A percentile compares a stretch with the other conserved stretches of the same genome.
phyloP scores from a whole-genome alignment of 2,797 vertebrate species.

The Cyclura pinguis region DNA sequence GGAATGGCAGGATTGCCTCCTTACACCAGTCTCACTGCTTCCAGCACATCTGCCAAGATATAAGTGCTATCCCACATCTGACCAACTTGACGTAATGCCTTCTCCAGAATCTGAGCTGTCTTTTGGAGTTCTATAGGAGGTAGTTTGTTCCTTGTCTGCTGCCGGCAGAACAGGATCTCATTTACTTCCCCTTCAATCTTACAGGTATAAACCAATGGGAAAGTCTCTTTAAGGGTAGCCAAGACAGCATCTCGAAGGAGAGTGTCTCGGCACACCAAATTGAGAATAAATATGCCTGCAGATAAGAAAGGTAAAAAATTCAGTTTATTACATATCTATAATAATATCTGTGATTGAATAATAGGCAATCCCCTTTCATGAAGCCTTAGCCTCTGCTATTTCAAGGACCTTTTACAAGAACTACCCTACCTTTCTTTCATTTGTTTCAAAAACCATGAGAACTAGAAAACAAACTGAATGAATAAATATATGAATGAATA shows the following conservation, averaged over 20 bases:
- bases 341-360: not conserved
- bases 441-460: not conserved
- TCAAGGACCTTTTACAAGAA: not conserved
- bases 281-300: conserved; percentile 91
- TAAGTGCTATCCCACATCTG: conserved; percentile 80
- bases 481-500: too few relatives aligned
- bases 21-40: conserved; percentile 86
- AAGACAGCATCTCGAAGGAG: conserved; percentile 84
- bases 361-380: not conserved
- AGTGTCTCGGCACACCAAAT: conserved; percentile 91
- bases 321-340: not conserved
- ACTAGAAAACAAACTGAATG: not conserved
- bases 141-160: conserved; percentile 33
- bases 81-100: conserved; percentile 76
- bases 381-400: not conserved
- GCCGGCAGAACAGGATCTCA: conserved; percentile 90
- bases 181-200: conserved; percentile 92
- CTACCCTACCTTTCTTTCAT: not conserved
- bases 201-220: conserved; percentile 82
- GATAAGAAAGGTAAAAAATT: not conserved
- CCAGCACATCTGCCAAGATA: conserved; percentile 85
- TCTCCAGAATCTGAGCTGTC: conserved; percentile 82
- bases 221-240: conserved; percentile 72
- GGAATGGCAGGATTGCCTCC: not conserved
- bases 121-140: conserved; percentile 67